Percentiles rank a stretch among this genome's conserved stretches.
These are phyloP conservation scores for Mareca penelope DNA, from an alignment of 2,797 vertebrate species.

Conservation along the genomic window DNA sequence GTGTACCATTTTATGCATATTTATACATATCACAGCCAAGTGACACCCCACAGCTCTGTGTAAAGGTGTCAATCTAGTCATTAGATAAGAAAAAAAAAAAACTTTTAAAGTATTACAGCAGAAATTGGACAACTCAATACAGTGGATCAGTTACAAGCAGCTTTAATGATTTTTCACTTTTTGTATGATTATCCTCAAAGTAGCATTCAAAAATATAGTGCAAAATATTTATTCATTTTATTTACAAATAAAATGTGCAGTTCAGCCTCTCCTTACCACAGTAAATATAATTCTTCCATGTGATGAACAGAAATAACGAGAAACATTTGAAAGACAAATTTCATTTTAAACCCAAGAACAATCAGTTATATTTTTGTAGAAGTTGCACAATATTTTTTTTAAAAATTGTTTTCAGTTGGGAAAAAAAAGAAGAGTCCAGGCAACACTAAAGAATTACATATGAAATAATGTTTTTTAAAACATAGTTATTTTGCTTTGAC, in stretches of 20 bases:
- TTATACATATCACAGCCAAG: neutral
- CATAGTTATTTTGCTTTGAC: constrained; percentile 63
- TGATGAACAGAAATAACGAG: constrained; percentile 23
- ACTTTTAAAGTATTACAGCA: neutral
- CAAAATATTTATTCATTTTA: constrained; percentile 69
- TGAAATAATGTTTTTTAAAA: constrained; percentile 62
- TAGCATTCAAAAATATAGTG: constrained; percentile 71
- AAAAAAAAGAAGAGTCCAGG: constrained; percentile 32
- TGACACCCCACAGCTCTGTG: neutral
- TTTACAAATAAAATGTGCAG: constrained; percentile 60
- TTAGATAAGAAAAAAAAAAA: neutral
- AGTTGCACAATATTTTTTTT: constrained; percentile 6
- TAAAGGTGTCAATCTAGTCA: neutral
- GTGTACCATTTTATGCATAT: neutral
- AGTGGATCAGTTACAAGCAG: constrained; percentile 50
- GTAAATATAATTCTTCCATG: neutral
- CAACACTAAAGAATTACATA: constrained; percentile 71
- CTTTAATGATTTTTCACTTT: constrained; percentile 64
- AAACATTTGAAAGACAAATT: constrained; percentile 52
- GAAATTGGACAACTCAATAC: constrained; percentile 23
- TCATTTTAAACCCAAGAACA: constrained; percentile 31
- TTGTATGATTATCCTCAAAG: constrained; percentile 41
- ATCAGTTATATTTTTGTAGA: constrained; percentile 13
- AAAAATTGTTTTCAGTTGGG: constrained; percentile 33
- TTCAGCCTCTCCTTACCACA: constrained; percentile 42